Evolutionary conservation across 92 coral and sea anemone genomes (phyloP), one percentile per base, ranked within the genome.

Genomic region (Metridium senile): DNA sequence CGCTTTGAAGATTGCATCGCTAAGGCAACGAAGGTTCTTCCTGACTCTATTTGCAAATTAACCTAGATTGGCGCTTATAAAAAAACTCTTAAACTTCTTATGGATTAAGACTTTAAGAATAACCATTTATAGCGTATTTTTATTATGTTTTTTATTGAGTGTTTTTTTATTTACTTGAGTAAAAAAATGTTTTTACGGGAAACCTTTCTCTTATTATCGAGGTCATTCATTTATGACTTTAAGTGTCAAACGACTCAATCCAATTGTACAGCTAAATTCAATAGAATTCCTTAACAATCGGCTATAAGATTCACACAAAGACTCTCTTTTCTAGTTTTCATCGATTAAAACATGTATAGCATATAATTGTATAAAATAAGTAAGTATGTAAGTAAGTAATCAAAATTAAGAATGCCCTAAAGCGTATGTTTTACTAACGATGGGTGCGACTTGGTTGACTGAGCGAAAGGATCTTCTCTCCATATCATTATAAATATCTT

Each of bases 21-120:
- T 63, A 63, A 11, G 69, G 69, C 29, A 63, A 63, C 69, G 66
- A 61, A 23, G 28, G 1, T 7, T 23, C 26, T 26, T 26, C 65
- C 26, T 26, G 1, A 21, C 8, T 59, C 22, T 53, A 11, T 22
- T 23, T 16, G 28, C 26, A 18, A 59, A 59, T 59, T 63, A 63
- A 3, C 3, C 45, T 28, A 13, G 27, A 63, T 63, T 63, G 21
- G 0, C 45, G 43, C 61, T 22, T 19, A 30, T 16, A 54, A 54
- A 54, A 20, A 10, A 9, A 54, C 61, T 54, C 61, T 8, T 17
- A 7, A 21, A 39, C 49, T 39, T 4, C 49, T 39, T 39, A 39
- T 39, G 8, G 8, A 4, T 39, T 39, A 39, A n/a, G n/a, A n/a
- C n/a, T n/a, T n/a, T n/a, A n/a, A n/a, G n/a, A n/a, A n/a, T n/a